Evolutionary conservation across 37 sponge, comb jelly and placozoan genomes (phyloP), one percentile per base, ranked within the genome.

Genomic region (Halichondria panicea): DNA sequence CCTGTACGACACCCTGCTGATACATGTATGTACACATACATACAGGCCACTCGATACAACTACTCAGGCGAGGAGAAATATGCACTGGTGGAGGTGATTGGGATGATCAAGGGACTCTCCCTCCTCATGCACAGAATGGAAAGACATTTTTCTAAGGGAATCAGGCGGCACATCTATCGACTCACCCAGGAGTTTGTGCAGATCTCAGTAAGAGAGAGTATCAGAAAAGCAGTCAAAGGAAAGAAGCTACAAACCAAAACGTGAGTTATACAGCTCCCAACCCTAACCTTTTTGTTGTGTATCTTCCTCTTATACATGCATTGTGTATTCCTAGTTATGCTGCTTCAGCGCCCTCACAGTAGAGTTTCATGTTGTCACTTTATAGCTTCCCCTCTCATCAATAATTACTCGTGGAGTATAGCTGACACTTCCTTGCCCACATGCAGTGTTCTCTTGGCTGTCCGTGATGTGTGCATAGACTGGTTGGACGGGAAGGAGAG

Each of bases 21-120:
- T n/a, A n/a, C n/a, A n/a, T n/a, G n/a, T n/a, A n/a, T n/a, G n/a
- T n/a, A n/a, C n/a, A n/a, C n/a, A n/a, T n/a, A n/a, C n/a, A n/a
- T n/a, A n/a, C 75, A 97, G 95, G 99, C 96, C 54, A 88, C 87
- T 6, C 89, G 96, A 19, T 98, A 95, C 85, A 98, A 98, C 84
- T 98, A 94, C 93, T 81, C 87, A 12, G 72, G 75, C 43, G 96
- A 93, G 57, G 99, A 98, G 86, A 98, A 98, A 80, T 98, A 85
- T 82, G 93, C 93, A 8, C 55, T 98, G 58, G 93, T 95, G 40
- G 99, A 98, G 88, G 87, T 89, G 59, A 89, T 97, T 63, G 92
- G 90, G 7, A 94, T 94, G 87, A 97, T 97, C 54, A 97, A 97
- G 76, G 95, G 95, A 0, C 84, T 94, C 18, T 88, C 91, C 30